A percentile compares a stretch with the other conserved stretches of the same genome.
These are phyloP conservation scores for Itoplectis maculator DNA, from an alignment of 2,888 invertebrate genomes.

Conservation along the genomic window DNA sequence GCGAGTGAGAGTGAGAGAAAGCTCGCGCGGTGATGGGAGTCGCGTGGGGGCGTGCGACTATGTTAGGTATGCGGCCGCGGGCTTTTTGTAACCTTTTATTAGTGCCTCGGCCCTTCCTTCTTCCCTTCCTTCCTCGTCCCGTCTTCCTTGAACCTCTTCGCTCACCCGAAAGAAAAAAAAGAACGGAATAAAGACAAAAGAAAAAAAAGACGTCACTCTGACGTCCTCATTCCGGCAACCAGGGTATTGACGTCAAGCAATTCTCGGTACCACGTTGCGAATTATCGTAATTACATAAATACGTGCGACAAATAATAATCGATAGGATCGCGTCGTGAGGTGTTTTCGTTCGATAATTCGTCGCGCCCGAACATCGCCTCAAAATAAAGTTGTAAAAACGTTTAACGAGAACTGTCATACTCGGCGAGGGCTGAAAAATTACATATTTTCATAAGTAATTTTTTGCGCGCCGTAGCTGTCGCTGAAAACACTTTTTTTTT, in stretches of 20 bases:
- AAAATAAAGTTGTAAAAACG: no score
- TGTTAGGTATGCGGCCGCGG: conserved; percentile 77
- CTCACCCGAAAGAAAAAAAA: not conserved
- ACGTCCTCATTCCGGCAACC: conserved; percentile 70
- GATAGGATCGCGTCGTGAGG: not conserved
- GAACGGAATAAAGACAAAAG: not conserved
- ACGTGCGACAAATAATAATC: conserved; percentile 3
- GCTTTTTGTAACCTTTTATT: conserved; percentile 77
- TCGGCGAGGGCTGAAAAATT: no score
- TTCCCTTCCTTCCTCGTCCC: conserved; percentile 54
- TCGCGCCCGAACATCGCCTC: no score
- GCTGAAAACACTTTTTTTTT: no score
- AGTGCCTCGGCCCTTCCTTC: conserved; percentile 63
- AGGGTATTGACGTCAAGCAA: not conserved
- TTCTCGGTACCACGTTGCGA: conserved; percentile 1
- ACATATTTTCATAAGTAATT: no score
- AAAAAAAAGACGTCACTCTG: conserved; percentile 65
- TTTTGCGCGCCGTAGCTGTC: no score
- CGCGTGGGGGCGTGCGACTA: conserved; percentile 81
- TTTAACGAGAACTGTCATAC: not conserved
- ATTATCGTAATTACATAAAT: conserved; percentile 16
- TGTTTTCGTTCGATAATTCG: no score
- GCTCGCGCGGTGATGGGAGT: conserved; percentile 73
- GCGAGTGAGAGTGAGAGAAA: conserved; percentile 35
- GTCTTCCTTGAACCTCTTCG: conserved; percentile 33